Evolutionary conservation across 2,888 invertebrate genomes (phyloP).

Genomic region (Cheilosia urbana): DNA sequence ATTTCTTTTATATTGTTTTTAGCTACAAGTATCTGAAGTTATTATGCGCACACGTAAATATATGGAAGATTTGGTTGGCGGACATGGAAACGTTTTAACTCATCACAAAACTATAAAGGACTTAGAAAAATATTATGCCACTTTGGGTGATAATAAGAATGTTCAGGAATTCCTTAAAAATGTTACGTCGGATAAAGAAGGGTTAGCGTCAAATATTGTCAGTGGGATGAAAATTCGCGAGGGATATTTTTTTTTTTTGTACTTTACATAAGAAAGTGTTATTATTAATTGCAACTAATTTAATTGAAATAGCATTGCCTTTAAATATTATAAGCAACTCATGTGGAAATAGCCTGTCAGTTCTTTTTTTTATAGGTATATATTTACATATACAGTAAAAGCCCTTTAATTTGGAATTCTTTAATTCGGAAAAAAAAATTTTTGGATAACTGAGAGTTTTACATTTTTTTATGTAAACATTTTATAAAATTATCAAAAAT

Average conservation of each 20-base stretch:
- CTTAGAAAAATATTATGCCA: slow-evolving; percentile 92
- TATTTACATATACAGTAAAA: too few relatives aligned
- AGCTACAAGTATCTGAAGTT: slow-evolving; percentile 98
- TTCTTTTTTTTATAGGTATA: too few relatives aligned
- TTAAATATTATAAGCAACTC: too few relatives aligned
- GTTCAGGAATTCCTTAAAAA: slow-evolving; percentile 95
- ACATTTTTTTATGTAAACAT: too few relatives aligned
- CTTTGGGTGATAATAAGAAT: slow-evolving; percentile 90
- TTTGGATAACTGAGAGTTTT: too few relatives aligned
- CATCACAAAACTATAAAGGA: slow-evolving; percentile 95
- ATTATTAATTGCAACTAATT: slow-evolving; percentile 30
- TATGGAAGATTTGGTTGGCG: slow-evolving; percentile 95
- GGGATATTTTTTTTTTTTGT: slow-evolving; percentile 10
- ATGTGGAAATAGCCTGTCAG: too few relatives aligned
- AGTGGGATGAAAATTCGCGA: background rate
- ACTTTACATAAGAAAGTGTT: background rate
- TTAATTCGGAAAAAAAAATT: too few relatives aligned
- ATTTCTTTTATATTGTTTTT: slow-evolving; percentile 77
- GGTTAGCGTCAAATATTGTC: slow-evolving; percentile 86
- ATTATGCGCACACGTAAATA: slow-evolving; percentile 97
- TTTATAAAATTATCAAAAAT: too few relatives aligned
- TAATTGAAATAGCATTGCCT: background rate
- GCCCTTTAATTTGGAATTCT: too few relatives aligned
- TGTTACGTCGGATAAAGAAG: slow-evolving; percentile 96
- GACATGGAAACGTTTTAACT: slow-evolving; percentile 93